Conservation (phyloP, 30 jellyfish, hydroid and myxozoan genomes). For the Pseudorhiza aurosa region DNA sequence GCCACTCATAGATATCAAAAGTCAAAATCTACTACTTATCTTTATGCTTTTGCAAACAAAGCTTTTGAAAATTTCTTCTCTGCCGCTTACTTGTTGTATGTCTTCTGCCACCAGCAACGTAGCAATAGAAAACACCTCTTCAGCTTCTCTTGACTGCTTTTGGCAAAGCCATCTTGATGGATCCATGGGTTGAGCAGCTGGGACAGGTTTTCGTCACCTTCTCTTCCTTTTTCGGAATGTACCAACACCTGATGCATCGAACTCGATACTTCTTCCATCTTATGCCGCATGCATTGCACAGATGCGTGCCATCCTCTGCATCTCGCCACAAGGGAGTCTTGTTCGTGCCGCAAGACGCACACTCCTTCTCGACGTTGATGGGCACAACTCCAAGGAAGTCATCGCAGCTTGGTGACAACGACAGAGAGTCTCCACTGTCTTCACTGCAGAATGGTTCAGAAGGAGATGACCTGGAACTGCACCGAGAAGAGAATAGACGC, state of each 20-base stretch:
- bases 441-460: constrained; percentile 62
- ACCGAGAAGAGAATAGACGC: constrained; percentile 39
- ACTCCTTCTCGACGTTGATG: constrained; percentile 71
- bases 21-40: too few relatives aligned
- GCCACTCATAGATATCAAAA: too few relatives aligned
- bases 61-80: too few relatives aligned
- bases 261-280: constrained; percentile 91
- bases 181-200: constrained; percentile 72
- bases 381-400: constrained; percentile 73
- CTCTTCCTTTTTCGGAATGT: constrained; percentile 88
- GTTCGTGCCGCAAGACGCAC: constrained; percentile 86
- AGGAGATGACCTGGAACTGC: constrained; percentile 39
- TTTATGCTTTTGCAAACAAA: too few relatives aligned
- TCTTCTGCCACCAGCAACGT: too few relatives aligned
- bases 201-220: constrained; percentile 67
- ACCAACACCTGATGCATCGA: constrained; percentile 93
- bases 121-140: neutral
- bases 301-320: constrained; percentile 93
- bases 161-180: constrained; percentile 68
- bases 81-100: too few relatives aligned
- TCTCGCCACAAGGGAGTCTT: constrained; percentile 95
- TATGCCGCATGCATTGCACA: constrained; percentile 97
- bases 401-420: constrained; percentile 55
- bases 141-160: constrained; percentile 23
- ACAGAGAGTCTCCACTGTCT: constrained; percentile 51